phyloP scores from a whole-genome alignment of 2,113 vertebrate genomes.

The Nettapus auritus region DNA sequence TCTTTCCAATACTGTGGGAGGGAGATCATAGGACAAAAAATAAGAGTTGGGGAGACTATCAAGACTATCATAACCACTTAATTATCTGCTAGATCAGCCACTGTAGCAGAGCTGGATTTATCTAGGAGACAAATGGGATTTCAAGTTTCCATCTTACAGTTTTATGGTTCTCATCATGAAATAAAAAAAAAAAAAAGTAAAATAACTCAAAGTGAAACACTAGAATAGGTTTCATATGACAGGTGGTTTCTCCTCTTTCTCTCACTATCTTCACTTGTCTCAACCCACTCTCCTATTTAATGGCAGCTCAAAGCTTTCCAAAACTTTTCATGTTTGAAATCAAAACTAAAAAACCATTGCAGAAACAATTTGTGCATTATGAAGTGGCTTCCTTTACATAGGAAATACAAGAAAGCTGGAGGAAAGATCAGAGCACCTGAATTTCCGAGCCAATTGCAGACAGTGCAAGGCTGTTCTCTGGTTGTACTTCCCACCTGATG shows the following conservation, averaged over 20 bases:
- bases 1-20: neutral
- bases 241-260: neutral
- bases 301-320: neutral
- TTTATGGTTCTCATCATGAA: constrained; percentile 55
- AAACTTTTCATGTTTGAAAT: neutral
- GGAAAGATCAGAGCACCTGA: neutral
- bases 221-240: neutral
- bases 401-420: neutral
- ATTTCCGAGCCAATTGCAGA: neutral
- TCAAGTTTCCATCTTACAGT: constrained; percentile 42
- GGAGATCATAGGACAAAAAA: neutral
- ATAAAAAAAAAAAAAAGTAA: constrained; percentile 52
- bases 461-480: neutral
- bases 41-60: neutral
- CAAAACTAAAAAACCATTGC: neutral
- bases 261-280: neutral
- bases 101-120: constrained; percentile 46
- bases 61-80: constrained; percentile 57
- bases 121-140: constrained; percentile 52
- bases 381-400: neutral
- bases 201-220: constrained; percentile 48
- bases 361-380: neutral
- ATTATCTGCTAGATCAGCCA: constrained; percentile 58
- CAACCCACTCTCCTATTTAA: neutral
- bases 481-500: neutral